Evolutionary conservation across 2,113 vertebrate genomes (phyloP), one percentile per base, ranked within the genome.

Genomic region (Chelonoidis abingdonii): DNA sequence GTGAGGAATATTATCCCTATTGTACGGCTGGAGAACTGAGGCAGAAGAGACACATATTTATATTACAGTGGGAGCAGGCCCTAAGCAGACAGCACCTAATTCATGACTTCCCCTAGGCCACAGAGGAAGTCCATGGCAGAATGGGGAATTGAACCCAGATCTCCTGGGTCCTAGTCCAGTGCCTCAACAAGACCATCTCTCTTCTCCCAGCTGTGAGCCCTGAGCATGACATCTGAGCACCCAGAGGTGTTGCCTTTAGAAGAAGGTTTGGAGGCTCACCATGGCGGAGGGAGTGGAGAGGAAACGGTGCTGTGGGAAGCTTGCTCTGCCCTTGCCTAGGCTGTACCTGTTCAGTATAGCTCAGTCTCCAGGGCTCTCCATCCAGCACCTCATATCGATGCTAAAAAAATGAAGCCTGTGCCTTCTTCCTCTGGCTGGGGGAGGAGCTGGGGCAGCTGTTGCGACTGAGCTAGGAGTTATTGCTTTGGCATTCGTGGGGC

Each of bases 401-500:
- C 54, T 76, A 50, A 41, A 87, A 52, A 52, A 57, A 56, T 41
- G 50, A 22, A 29, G 62, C 49, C 86, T 59, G 29, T 13, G 82
- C 27, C 54, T 92, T 72, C 84, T 93, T 88, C n/a, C 62, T 57
- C 84, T 89, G 83, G 65, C n/a, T 0, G 2, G n/a, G 80, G 52
- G 56, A 93, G 84, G 57, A 80, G 24, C 59, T 89, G 59, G 38
- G 27, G 59, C 31, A 95, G 54, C 41, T 84, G 29, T 0, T 84
- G 1, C 79, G 83, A 65, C 56, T 92, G 96, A 2, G 0, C 88
- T 76, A 50, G 95, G 95, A 97, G 41, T 96, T 97, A 97, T 91
- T 95, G 90, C 91, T 91, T 21, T 96, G 92, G 89, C 83, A 96
- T 96, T 96, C 89, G 75, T 92, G 90, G 82, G 94, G 29, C 82